Evolutionary conservation across 1,140 invertebrate species (phyloP).

Genomic region (Acromyrmex heyeri): DNA sequence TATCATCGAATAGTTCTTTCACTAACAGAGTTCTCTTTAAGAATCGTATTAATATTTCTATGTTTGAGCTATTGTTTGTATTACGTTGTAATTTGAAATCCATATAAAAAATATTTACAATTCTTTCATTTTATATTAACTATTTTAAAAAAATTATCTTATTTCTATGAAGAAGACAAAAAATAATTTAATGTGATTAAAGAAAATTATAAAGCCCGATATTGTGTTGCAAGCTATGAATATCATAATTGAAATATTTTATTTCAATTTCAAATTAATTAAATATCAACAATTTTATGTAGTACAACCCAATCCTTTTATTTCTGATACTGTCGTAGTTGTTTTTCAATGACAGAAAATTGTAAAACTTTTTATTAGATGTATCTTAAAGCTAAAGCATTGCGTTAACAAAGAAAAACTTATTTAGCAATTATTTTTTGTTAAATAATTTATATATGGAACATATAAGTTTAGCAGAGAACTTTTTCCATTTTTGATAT

Average conservation of each 20-base stretch:
- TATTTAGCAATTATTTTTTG: not conserved
- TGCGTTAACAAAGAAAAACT: conserved; percentile 8
- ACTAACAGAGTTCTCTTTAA: not conserved
- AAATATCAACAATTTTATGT: conserved; percentile 8
- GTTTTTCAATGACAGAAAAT: not conserved
- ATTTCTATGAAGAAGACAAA: not conserved
- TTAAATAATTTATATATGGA: conserved; percentile 43
- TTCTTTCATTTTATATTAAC: not conserved
- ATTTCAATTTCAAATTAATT: not conserved
- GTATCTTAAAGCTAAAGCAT: conserved; percentile 23
- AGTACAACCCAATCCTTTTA: conserved; percentile 1
- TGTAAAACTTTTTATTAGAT: not conserved
- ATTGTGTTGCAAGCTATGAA: not conserved
- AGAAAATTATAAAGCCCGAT: not conserved
- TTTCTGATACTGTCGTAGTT: not conserved
- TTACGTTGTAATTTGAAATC: not conserved
- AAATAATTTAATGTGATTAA: not conserved
- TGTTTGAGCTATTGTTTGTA: not conserved
- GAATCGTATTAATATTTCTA: not conserved
- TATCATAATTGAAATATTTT: not conserved
- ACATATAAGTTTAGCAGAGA: conserved; percentile 15
- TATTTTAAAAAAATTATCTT: not conserved
- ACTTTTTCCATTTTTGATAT: conserved; percentile 28
- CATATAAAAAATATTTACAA: not conserved
- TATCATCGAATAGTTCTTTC: not conserved